A percentile compares a stretch with the other conserved stretches of the same genome.
Conservation (phyloP, 2,113 vertebrate genomes). For the Chionodraco myersi region DNA sequence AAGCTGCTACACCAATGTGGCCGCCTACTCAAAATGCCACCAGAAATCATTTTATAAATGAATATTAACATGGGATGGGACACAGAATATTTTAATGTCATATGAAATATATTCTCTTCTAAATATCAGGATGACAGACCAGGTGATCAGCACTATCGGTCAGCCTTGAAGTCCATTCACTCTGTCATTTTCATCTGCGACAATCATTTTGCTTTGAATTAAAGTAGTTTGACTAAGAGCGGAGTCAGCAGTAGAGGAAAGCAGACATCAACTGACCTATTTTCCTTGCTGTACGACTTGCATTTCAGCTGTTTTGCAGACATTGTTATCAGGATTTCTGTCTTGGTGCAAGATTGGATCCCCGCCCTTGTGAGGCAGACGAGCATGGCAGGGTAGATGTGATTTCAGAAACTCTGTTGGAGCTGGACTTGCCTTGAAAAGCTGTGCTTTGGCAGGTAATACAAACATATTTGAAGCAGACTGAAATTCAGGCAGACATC, state of each 20-base stretch:
- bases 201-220: neutral
- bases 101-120: conserved; percentile 7
- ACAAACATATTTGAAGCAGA: conserved; percentile 33
- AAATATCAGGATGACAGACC: neutral
- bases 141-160: neutral
- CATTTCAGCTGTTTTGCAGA: neutral
- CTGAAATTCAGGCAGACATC: neutral
- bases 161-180: neutral
- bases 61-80: conserved; percentile 29
- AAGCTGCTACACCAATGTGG: conserved; percentile 47
- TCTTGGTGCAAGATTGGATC: neutral
- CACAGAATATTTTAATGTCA: conserved; percentile 10
- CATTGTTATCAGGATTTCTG: neutral
- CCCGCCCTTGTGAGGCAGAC: neutral
- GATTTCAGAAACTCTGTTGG: conserved; percentile 14
- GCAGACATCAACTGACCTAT: neutral
- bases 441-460: conserved; percentile 19
- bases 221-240: neutral
- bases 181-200: neutral
- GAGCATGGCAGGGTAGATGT: neutral
- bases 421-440: conserved; percentile 36
- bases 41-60: conserved; percentile 54
- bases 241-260: neutral
- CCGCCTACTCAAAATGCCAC: conserved; percentile 59
- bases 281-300: neutral